Evolutionary conservation across 2,113 vertebrate genomes (phyloP).

Genomic region (Thinocorus orbignyianus): DNA sequence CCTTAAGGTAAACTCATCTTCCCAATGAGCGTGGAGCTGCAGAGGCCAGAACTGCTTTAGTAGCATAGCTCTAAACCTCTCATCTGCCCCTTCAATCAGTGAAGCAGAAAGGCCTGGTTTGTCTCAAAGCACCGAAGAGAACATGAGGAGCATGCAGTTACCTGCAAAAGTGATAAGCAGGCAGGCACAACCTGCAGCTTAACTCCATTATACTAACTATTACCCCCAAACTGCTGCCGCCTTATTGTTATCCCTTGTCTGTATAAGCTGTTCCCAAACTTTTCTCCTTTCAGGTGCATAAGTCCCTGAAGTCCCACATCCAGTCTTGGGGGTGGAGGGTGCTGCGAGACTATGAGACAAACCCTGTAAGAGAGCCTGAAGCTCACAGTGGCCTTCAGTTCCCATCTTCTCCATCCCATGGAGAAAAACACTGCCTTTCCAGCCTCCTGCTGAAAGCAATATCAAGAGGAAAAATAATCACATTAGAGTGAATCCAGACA

Average conservation of each 20-base stretch:
- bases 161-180: background rate
- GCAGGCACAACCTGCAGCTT: background rate
- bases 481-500: background rate
- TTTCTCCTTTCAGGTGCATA: fast-evolving
- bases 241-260: background rate
- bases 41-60: background rate
- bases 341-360: background rate
- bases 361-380: background rate
- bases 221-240: background rate
- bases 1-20: background rate
- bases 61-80: background rate
- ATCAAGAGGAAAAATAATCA: background rate
- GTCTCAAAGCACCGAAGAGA: background rate
- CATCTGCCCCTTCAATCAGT: background rate
- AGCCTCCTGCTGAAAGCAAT: background rate
- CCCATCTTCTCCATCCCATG: background rate
- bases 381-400: background rate
- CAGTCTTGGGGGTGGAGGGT: fast-evolving
- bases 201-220: background rate
- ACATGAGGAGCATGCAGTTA: no score
- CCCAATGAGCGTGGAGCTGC: background rate
- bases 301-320: background rate
- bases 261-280: background rate
- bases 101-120: background rate
- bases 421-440: background rate